Evolutionary conservation across 2,888 invertebrate genomes (phyloP).

Genomic region (Heliconius ismenius): DNA sequence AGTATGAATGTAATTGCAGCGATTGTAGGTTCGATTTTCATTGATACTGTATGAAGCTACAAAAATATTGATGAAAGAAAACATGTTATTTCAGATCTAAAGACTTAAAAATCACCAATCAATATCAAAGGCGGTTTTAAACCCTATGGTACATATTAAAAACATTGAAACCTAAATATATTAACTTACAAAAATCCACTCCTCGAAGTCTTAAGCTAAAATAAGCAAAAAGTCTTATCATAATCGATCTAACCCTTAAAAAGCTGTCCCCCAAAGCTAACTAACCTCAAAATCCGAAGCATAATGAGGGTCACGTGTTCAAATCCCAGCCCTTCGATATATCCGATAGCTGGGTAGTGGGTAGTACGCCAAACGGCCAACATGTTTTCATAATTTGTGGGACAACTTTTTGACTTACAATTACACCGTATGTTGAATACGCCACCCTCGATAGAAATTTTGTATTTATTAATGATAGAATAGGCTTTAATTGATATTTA

Average conservation of each 20-base stretch:
- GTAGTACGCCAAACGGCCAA: constrained; percentile 42
- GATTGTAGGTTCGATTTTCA: too few relatives aligned
- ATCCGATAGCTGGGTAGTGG: not conserved
- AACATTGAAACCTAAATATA: too few relatives aligned
- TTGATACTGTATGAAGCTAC: not conserved
- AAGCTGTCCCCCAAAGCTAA: not conserved
- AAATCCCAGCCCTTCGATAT: not conserved
- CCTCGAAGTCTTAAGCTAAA: not conserved
- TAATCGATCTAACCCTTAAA: not conserved
- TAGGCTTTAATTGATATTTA: constrained; percentile 5
- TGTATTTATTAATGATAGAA: constrained; percentile 56
- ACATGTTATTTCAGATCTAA: too few relatives aligned
- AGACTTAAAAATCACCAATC: too few relatives aligned
- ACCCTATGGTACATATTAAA: too few relatives aligned
- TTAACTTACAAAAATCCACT: too few relatives aligned
- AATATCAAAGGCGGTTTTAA: too few relatives aligned
- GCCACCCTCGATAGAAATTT: constrained; percentile 48
- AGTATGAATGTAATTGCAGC: too few relatives aligned
- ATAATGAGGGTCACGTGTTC: constrained; percentile 4
- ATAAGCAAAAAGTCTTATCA: not conserved
- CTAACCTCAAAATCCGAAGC: not conserved
- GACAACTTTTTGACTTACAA: constrained; percentile 64
- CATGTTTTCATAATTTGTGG: constrained; percentile 69
- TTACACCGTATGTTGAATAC: constrained; percentile 69
- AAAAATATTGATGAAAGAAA: too few relatives aligned